phyloP scores from a whole-genome alignment of 2,888 invertebrate species.

The Adela reaumurella region DNA sequence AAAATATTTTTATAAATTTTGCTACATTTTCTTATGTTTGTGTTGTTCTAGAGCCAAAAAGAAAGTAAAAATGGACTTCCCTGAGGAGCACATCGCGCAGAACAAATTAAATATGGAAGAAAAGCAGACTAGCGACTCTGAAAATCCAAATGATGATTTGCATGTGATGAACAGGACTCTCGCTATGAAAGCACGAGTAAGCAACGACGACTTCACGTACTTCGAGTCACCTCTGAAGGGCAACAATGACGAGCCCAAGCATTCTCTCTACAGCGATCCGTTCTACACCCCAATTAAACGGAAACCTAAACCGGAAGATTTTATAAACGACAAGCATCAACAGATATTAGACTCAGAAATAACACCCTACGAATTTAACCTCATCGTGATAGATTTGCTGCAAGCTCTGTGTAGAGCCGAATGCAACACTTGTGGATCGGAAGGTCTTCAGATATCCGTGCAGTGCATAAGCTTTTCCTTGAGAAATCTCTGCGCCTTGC shows the following conservation, averaged over 20 bases:
- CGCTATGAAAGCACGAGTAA: conserved; percentile 51
- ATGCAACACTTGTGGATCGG: conserved; percentile 44
- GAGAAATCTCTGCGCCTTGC: conserved; percentile 57
- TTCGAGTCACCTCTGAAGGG: conserved; percentile 47
- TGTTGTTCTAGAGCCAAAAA: conserved; percentile 24
- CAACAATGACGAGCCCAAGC: conserved; percentile 30
- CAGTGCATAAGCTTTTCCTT: conserved; percentile 60
- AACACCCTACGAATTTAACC: conserved; percentile 52
- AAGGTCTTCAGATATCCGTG: conserved; percentile 52
- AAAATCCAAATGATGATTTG: conserved; percentile 46
- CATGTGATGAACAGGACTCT: conserved; percentile 48
- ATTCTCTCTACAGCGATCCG: conserved; percentile 30
- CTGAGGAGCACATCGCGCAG: conserved; percentile 12
- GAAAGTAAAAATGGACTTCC: conserved; percentile 20
- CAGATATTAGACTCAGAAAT: conserved; percentile 50
- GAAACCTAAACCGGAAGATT: conserved; percentile 50
- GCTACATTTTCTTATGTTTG: conserved; percentile 2
- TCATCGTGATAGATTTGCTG: conserved; percentile 54
- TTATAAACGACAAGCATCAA: conserved; percentile 47
- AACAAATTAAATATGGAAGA: conserved; percentile 15
- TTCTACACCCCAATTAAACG: conserved; percentile 29
- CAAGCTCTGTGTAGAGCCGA: conserved; percentile 53
- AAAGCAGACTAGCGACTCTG: conserved; percentile 39
- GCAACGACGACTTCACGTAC: conserved; percentile 60
- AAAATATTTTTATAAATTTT: not conserved